These are phyloP conservation scores for Trachelus stipa DNA, from an alignment of 2,888 invertebrate species.

Conservation along the genomic window DNA sequence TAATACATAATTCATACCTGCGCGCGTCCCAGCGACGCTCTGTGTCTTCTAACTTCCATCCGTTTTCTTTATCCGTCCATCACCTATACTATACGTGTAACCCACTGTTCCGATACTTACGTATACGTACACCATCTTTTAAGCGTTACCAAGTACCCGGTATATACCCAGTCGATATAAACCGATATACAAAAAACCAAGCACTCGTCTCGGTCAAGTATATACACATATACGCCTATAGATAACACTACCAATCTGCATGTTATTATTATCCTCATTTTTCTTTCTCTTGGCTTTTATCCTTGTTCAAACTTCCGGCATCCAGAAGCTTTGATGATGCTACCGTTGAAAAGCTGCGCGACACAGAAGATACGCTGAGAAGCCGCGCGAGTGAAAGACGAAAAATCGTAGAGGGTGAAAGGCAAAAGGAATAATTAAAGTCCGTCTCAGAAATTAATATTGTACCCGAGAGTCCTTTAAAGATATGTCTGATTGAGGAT, in stretches of 20 bases:
- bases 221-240: background rate
- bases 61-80: constrained; percentile 12
- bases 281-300: background rate
- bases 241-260: background rate
- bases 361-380: background rate
- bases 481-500: background rate
- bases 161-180: background rate
- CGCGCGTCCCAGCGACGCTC: constrained; percentile 30
- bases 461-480: background rate
- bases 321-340: background rate
- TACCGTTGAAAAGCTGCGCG: background rate
- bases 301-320: background rate
- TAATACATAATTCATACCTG: constrained; percentile 59
- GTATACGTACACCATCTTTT: background rate
- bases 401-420: background rate
- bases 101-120: background rate
- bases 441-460: constrained; percentile 1
- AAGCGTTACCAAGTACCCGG: background rate
- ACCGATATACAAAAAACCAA: background rate
- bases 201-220: background rate
- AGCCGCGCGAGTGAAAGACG: background rate
- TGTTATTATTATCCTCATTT: background rate
- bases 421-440: background rate
- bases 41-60: constrained; percentile 11
- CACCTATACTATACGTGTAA: background rate